Percentiles rank a stretch among this genome's conserved stretches.
Conservation (phyloP, 2,113 vertebrate genomes). For the Crypturellus undulatus region DNA sequence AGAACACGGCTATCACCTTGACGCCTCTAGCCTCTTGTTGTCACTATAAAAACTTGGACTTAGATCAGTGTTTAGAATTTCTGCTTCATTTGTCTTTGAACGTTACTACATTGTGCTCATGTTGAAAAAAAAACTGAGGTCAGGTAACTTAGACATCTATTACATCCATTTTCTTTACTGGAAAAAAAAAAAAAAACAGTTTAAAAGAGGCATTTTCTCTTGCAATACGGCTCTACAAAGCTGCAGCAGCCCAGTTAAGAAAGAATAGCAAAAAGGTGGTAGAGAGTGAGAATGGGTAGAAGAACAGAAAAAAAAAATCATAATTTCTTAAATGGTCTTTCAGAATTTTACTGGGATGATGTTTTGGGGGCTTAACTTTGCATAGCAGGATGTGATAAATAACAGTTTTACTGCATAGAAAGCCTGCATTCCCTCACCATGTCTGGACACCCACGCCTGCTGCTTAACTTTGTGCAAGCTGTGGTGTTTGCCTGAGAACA, state of each 20-base stretch:
- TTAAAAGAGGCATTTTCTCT: not conserved
- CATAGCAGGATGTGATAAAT: not conserved
- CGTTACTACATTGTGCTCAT: not conserved
- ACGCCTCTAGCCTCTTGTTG: slow-evolving; percentile 18
- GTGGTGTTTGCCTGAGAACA: not conserved
- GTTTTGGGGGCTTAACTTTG: not conserved
- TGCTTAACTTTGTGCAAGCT: not conserved
- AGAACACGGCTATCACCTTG: slow-evolving; percentile 46
- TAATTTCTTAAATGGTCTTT: not conserved
- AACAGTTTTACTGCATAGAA: not conserved
- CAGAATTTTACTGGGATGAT: not conserved
- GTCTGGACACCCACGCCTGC: not conserved
- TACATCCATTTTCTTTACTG: not conserved
- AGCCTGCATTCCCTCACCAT: fast-evolving
- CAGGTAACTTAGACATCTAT: fast-evolving
- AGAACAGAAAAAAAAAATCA: not conserved
- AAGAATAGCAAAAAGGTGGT: not conserved
- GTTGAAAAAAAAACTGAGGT: not conserved
- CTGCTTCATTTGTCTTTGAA: slow-evolving; percentile 12
- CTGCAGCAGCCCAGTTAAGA: not conserved
- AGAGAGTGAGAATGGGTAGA: not conserved
- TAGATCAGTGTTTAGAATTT: not conserved
- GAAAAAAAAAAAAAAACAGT: not conserved
- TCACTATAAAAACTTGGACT: not conserved
- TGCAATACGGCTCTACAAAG: not conserved